phyloP scores from a whole-genome alignment of 2,888 invertebrate species.

The Cosmia pyralina region DNA sequence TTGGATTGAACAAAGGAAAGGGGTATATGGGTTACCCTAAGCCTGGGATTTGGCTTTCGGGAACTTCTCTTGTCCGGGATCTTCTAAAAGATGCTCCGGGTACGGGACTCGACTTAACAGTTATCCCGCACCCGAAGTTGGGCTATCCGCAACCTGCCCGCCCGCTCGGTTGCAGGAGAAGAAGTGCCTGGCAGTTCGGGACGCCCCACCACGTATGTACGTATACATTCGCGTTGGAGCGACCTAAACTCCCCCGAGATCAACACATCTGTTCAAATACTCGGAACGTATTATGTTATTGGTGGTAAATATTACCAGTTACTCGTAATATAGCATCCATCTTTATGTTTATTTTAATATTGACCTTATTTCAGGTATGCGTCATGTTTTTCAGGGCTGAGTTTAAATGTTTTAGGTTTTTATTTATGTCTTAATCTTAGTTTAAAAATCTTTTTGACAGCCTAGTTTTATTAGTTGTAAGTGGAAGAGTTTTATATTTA shows the following conservation, averaged over 20 bases:
- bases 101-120: too few species aligned
- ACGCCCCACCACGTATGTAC: too few species aligned
- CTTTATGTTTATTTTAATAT: constrained; percentile 20
- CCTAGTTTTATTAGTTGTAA: background rate
- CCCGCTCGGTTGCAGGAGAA: too few species aligned
- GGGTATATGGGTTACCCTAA: too few species aligned
- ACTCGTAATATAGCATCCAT: background rate
- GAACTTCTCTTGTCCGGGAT: too few species aligned
- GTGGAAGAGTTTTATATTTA: background rate
- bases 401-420: constrained; percentile 15
- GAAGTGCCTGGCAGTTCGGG: too few species aligned
- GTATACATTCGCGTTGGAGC: too few species aligned
- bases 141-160: too few species aligned
- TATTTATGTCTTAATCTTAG: background rate
- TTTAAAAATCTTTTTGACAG: background rate
- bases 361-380: constrained; percentile 40
- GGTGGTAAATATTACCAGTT: constrained; percentile 26
- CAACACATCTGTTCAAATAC: constrained; percentile 2
- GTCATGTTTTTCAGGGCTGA: constrained; percentile 29
- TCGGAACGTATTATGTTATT: background rate
- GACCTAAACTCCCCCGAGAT: constrained; percentile 20
- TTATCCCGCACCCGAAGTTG: too few species aligned
- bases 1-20: too few species aligned
- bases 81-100: too few species aligned
- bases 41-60: too few species aligned